A percentile compares a stretch with the other conserved stretches of the same genome.
These are phyloP conservation scores for Danaus plexippus DNA, from an alignment of 1,140 invertebrate genomes.

Conservation along the genomic window DNA sequence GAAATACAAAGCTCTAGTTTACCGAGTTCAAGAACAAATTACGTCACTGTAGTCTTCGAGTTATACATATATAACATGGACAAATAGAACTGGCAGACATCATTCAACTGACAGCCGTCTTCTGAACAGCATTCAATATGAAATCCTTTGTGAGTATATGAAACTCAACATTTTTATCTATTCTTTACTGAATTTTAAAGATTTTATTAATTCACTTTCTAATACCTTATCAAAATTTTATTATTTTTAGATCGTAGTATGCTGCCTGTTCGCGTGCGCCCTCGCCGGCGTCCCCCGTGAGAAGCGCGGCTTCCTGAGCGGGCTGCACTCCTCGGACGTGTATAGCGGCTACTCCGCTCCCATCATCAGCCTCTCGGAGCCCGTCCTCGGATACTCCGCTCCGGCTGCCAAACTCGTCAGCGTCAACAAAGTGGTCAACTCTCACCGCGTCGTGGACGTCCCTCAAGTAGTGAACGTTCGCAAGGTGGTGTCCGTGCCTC, in stretches of 20 bases:
- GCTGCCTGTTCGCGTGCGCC: constrained; percentile 16
- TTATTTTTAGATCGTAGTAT: constrained; percentile 12
- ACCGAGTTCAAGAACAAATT: too few species aligned
- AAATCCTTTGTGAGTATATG: constrained; percentile 20
- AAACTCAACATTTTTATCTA: not conserved
- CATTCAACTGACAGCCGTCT: constrained; percentile 7
- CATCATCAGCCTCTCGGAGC: too few species aligned
- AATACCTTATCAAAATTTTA: not conserved
- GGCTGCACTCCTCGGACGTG: not conserved
- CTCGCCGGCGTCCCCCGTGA: constrained; percentile 12
- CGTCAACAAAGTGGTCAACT: constrained; percentile 32
- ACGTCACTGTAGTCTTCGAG: too few species aligned
- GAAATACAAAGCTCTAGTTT: too few species aligned
- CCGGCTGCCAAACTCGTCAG: constrained; percentile 25
- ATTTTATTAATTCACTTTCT: not conserved
- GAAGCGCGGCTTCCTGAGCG: constrained; percentile 18
- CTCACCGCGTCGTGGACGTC: constrained; percentile 25
- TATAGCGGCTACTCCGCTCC: constrained; percentile 14
- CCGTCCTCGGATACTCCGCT: constrained; percentile 7
- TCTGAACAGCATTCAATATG: constrained; percentile 12
- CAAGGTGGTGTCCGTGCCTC: constrained; percentile 30
- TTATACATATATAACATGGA: too few species aligned
- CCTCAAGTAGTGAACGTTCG: constrained; percentile 34
- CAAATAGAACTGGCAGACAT: too few species aligned
- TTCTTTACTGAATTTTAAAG: not conserved